Evolutionary conservation across 1,140 invertebrate genomes (phyloP).

Genomic region (Ridgeia piscesae): DNA sequence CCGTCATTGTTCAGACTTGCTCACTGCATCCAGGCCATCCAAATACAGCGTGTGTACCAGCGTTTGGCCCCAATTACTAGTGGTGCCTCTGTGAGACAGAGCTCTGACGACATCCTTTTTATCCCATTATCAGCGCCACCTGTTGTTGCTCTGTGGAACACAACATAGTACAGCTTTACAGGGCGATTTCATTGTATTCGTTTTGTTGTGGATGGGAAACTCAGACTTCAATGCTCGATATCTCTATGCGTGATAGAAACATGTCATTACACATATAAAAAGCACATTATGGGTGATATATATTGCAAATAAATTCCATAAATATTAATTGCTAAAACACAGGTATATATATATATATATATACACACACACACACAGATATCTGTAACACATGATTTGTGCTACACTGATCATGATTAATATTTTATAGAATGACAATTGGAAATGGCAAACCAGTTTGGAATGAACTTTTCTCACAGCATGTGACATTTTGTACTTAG

Average conservation of each 20-base stretch:
- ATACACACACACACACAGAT: no score
- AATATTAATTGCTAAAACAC: no score
- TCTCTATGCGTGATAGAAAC: no score
- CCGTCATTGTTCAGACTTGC: neutral
- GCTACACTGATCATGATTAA: neutral
- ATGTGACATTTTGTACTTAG: neutral
- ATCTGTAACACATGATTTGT: no score
- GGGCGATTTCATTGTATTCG: no score
- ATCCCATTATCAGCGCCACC: neutral
- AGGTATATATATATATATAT: no score
- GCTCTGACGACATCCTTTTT: neutral
- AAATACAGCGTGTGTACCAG: neutral
- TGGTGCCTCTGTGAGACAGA: neutral
- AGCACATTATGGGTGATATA: no score
- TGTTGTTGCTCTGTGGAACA: neutral
- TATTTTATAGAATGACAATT: neutral
- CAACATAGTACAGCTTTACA: neutral
- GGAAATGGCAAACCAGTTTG: neutral
- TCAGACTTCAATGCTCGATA: no score
- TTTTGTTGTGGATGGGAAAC: no score
- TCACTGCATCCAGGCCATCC: neutral
- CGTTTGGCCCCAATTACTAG: neutral
- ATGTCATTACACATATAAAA: no score
- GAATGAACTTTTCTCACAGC: neutral
- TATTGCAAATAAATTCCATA: no score